Conservation (phyloP, 2,888 invertebrate genomes). For the Horisme vitalbata region DNA sequence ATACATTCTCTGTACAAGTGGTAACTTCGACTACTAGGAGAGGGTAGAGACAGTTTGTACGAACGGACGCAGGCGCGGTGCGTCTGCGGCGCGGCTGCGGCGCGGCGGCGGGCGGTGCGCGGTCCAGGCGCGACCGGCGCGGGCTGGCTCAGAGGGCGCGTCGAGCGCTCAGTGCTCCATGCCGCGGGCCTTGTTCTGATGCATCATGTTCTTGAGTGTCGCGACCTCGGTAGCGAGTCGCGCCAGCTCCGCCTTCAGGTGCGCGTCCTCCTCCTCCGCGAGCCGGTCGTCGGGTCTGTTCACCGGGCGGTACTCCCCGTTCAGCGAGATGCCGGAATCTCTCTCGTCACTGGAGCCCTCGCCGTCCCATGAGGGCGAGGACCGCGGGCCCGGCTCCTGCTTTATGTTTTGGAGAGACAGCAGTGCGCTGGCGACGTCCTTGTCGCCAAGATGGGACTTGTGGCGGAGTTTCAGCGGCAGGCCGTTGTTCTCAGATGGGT, state of each 20-base stretch:
- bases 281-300: slow-evolving; percentile 61
- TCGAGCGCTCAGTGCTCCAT: slow-evolving; percentile 72
- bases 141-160: slow-evolving; percentile 41
- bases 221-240: slow-evolving; percentile 95
- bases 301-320: slow-evolving; percentile 84
- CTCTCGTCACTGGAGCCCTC: slow-evolving; percentile 95
- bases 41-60: slow-evolving; percentile 72
- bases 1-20: slow-evolving; percentile 73
- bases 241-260: slow-evolving; percentile 93
- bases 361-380: slow-evolving; percentile 93
- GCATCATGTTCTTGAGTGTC: slow-evolving; percentile 92
- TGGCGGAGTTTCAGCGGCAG: slow-evolving; percentile 95
- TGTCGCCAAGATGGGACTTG: slow-evolving; percentile 94
- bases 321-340: slow-evolving; percentile 94
- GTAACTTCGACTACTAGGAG: slow-evolving; percentile 73
- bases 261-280: slow-evolving; percentile 85
- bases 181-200: slow-evolving; percentile 81
- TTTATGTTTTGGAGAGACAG: slow-evolving; percentile 93
- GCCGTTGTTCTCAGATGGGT: slow-evolving; percentile 87
- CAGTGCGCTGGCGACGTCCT: slow-evolving; percentile 92
- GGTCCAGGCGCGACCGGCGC: slow-evolving; percentile 51
- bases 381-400: slow-evolving; percentile 91
- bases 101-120: slow-evolving; percentile 41
- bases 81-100: slow-evolving; percentile 44
- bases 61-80: slow-evolving; percentile 45